phyloP scores from a whole-genome alignment of 2,888 invertebrate genomes.

The Apoderus coryli region DNA sequence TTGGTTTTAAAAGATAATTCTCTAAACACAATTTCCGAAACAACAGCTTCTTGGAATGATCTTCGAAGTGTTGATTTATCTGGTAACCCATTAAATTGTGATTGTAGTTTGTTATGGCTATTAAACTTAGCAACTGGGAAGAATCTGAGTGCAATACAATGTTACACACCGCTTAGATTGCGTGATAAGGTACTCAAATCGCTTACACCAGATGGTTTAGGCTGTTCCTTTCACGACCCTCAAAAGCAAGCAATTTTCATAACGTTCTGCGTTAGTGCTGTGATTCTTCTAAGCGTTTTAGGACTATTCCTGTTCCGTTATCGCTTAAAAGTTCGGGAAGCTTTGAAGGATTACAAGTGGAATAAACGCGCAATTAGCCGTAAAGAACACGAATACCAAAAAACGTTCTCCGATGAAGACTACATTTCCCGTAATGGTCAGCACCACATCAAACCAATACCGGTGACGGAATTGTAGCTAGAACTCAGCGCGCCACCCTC shows the following conservation, averaged over 20 bases:
- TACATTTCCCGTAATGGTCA: too few relatives aligned
- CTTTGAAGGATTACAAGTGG: constrained; percentile 71
- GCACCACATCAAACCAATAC: constrained; percentile 52
- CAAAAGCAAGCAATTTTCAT: constrained; percentile 68
- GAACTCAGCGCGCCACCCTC: constrained; percentile 79
- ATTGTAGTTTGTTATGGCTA: constrained; percentile 69
- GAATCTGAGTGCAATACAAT: constrained; percentile 50
- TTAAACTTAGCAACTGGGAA: constrained; percentile 53
- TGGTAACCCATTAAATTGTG: constrained; percentile 70
- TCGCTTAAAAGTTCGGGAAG: constrained; percentile 65
- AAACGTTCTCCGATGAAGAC: constrained; percentile 79
- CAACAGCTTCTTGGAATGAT: constrained; percentile 65
- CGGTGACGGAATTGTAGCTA: constrained; percentile 92
- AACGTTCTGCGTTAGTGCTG: constrained; percentile 57
- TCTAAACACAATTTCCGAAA: constrained; percentile 52
- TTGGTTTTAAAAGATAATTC: constrained; percentile 67
- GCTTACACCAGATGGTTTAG: constrained; percentile 61
- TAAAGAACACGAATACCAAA: constrained; percentile 80
- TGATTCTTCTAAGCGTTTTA: constrained; percentile 55
- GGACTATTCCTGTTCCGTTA: constrained; percentile 65
- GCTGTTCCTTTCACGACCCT: constrained; percentile 67
- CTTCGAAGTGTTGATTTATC: constrained; percentile 60
- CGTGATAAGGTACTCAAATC: constrained; percentile 53
- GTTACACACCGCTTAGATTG: constrained; percentile 56
- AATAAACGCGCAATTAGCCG: constrained; percentile 56